phyloP scores from a whole-genome alignment of 2,113 vertebrate species.

The Pollimyrus isidori region DNA sequence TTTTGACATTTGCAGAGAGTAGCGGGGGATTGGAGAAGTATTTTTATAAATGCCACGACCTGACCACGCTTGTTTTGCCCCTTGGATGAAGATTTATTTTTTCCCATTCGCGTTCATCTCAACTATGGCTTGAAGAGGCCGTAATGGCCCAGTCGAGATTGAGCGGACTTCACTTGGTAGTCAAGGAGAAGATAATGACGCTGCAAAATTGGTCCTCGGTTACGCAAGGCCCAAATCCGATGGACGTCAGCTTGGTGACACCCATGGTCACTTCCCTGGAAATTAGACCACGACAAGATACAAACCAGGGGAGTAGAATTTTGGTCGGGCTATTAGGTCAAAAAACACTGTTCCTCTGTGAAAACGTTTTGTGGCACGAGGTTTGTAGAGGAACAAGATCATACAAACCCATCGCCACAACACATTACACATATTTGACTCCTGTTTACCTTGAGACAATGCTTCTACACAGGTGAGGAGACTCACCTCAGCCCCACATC shows the following conservation, averaged over 20 bases:
- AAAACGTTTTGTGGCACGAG: background rate
- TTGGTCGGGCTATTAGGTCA: background rate
- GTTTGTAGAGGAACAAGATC: background rate
- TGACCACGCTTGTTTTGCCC: background rate
- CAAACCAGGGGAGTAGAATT: background rate
- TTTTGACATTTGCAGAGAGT: constrained; percentile 23
- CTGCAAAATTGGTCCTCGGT: background rate
- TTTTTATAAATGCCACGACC: background rate
- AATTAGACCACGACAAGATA: background rate
- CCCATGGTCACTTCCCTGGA: background rate
- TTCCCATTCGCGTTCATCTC: background rate
- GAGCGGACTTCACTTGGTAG: background rate
- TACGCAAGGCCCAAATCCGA: background rate
- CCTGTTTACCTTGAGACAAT: background rate
- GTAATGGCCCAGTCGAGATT: constrained; percentile 2
- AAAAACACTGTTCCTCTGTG: background rate
- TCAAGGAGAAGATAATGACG: background rate
- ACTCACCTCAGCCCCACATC: constrained; percentile 32
- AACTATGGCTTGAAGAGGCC: background rate
- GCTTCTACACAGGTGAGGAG: background rate
- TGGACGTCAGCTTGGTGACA: background rate
- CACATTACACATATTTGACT: background rate
- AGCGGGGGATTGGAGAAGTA: background rate
- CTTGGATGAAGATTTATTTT: constrained; percentile 8
- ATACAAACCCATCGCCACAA: background rate